Conservation (phyloP, 2,113 vertebrate species). For the Mastomys natalensis region DNA sequence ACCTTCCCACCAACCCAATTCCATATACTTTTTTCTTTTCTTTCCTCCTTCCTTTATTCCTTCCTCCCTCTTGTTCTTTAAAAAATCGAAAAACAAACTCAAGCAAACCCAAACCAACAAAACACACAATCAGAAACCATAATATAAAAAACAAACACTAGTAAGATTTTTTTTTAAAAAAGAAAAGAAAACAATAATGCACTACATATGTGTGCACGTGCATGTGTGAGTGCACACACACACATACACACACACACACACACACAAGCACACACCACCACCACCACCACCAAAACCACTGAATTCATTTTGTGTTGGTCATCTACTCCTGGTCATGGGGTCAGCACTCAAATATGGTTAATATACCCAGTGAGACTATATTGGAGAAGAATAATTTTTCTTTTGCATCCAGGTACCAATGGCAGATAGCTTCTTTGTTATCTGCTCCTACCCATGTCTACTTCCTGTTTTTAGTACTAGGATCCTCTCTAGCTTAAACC, state of each 20-base stretch:
- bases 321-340: neutral
- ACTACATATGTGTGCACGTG: neutral
- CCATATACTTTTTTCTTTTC: neutral
- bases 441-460: neutral
- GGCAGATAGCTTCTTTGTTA: neutral
- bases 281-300: neutral
- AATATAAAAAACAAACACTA: neutral
- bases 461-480: neutral
- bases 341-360: neutral
- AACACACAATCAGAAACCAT: neutral
- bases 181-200: no score
- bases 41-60: neutral
- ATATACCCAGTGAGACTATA: neutral
- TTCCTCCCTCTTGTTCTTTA: neutral
- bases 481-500: neutral
- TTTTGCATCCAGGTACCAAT: neutral
- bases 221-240: neutral
- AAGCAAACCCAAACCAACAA: neutral
- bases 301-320: neutral
- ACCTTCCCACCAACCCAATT: neutral
- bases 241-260: neutral
- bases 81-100: neutral
- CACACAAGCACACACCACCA: no score
- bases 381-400: neutral
- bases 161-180: neutral